phyloP scores from a whole-genome alignment of 2,797 vertebrate genomes.

The Enteromius viviparus region DNA sequence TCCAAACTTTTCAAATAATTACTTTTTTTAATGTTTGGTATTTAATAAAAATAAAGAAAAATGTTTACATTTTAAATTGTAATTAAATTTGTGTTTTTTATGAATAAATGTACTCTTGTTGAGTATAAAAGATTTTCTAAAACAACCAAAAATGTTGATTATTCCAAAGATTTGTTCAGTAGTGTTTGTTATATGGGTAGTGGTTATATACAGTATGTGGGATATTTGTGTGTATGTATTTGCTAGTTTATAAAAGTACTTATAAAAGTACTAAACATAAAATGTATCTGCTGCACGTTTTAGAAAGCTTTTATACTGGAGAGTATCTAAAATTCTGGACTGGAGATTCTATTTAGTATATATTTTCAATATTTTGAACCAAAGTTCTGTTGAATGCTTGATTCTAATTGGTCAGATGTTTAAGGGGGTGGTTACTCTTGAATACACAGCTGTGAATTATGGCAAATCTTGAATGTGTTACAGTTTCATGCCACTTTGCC shows the following conservation, averaged over 20 bases:
- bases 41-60: too few species aligned
- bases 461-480: background rate
- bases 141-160: background rate
- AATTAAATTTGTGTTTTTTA: background rate
- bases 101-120: background rate
- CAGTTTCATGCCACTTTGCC: background rate
- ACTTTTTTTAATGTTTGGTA: background rate
- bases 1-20: background rate
- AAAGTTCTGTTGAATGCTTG: background rate
- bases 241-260: background rate
- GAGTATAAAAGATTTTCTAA: background rate
- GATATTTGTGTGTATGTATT: background rate
- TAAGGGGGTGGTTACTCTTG: background rate
- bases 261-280: background rate
- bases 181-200: background rate
- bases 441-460: background rate
- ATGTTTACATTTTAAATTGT: background rate
- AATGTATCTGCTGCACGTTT: background rate
- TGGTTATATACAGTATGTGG: background rate
- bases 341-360: background rate
- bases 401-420: conserved; percentile 5
- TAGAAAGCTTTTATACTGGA: background rate
- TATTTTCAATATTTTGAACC: background rate
- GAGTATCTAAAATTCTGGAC: background rate
- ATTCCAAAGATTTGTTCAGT: background rate